Evolutionary conservation across 2,113 vertebrate species (phyloP).

Genomic region (Anguilla japonica): DNA sequence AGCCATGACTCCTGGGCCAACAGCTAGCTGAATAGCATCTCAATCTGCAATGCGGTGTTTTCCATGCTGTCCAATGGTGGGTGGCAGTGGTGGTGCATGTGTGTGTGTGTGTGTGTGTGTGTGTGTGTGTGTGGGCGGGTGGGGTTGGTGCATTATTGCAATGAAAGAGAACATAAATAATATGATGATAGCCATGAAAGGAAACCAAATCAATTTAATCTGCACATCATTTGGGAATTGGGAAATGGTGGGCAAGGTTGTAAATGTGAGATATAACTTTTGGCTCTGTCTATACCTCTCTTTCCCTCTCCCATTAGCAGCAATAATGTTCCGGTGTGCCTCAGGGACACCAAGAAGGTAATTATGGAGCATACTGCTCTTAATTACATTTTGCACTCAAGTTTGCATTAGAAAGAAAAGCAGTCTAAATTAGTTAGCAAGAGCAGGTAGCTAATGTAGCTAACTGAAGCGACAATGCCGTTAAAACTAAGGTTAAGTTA

Average conservation of each 20-base stretch:
- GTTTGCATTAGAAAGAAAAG: conserved; percentile 7
- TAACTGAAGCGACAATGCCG: background rate
- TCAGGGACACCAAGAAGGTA: conserved; percentile 18
- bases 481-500: conserved; percentile 3
- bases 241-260: background rate
- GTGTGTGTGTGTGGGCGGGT: no score
- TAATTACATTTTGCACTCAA: conserved; percentile 26
- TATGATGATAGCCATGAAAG: conserved; percentile 1
- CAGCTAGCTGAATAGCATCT: background rate
- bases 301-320: background rate
- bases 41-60: background rate
- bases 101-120: no score
- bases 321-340: conserved; percentile 15
- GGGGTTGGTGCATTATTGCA: background rate
- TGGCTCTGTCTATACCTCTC: background rate
- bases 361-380: conserved; percentile 22
- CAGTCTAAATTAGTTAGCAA: conserved; percentile 7
- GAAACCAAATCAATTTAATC: conserved; percentile 23
- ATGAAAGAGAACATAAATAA: conserved; percentile 20
- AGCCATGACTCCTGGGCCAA: background rate
- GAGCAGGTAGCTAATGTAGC: conserved; percentile 15
- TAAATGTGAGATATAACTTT: conserved; percentile 19
- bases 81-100: no score
- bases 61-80: background rate
- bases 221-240: background rate